phyloP scores from a whole-genome alignment of 2,888 invertebrate genomes.

The Merodon equestris region DNA sequence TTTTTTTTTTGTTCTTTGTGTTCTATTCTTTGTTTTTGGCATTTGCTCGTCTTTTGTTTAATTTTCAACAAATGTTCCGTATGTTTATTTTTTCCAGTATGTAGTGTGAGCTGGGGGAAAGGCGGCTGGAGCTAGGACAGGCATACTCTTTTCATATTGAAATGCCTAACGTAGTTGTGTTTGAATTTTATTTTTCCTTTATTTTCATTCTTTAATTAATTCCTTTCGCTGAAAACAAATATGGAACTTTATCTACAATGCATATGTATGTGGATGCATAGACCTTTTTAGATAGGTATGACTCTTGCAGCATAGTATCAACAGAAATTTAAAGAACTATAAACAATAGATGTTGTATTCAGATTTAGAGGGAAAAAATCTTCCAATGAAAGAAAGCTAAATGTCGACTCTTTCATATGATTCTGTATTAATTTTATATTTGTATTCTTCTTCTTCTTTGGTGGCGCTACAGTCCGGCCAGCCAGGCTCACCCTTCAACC shows the following conservation, averaged over 20 bases:
- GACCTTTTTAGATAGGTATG: constrained; percentile 43
- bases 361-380: no score
- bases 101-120: no score
- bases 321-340: no score
- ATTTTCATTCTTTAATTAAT: constrained; percentile 42
- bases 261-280: no score
- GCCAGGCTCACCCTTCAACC: no score
- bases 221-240: constrained; percentile 30
- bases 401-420: no score
- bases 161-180: constrained; percentile 30
- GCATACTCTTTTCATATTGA: constrained; percentile 50
- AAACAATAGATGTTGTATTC: no score
- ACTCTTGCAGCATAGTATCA: constrained; percentile 24
- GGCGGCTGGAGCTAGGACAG: constrained; percentile 11
- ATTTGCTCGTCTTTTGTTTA: constrained; percentile 59
- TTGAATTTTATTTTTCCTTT: neutral
- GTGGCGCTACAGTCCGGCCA: no score
- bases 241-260: no score
- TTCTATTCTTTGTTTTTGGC: constrained; percentile 42
- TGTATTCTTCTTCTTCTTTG: no score
- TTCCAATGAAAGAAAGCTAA: no score
- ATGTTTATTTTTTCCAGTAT: constrained; percentile 20
- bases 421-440: no score
- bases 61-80: constrained; percentile 56
- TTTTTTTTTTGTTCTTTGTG: constrained; percentile 24